Base-by-base conservation (phyloP, 1,140 invertebrate genomes). In the Solenopsis fugax region DNA sequence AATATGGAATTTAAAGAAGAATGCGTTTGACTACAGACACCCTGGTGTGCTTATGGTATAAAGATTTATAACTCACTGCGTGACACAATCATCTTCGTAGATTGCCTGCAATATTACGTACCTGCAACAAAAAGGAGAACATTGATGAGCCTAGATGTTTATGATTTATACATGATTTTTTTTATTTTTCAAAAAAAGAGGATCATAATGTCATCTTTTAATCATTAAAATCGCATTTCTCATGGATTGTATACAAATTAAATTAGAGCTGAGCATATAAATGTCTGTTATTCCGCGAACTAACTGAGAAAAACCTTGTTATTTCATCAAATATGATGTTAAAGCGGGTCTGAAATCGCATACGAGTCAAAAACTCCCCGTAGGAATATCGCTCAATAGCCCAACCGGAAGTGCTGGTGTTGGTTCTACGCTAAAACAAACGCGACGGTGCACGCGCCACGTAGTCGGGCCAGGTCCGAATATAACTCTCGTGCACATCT, bases 361-460 rank as follows among this genome's bases (percentile, higher is more conserved):
- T 12, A 9, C 12, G 1, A 5, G 13, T 29, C 16, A 67, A 34
- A 41, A 54, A 54, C 16, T 69, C 1, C 48, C 45, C 45, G 12
- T 12, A n/a, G 5, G 21, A 48, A 45, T 72, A 58, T 56, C 37
- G 52, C 37, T 71, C 64, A 6, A 45, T 12, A 69, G 56, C 60
- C 48, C 50, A 72, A 52, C 85, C 91, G 90, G 91, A 91, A 90
- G 88, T 65, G 78, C 29, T 71, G 58, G 65, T 89, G 89, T 91
- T 90, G 85, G 86, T 87, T 89, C 69, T 81, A 87, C 67, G 85
- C 73, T 88, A 78, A 75, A 73, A 81, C 58, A 75, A 87, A 60
- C 34, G 71, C 54, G 62, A 48, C 9, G 13, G 18, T 76, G 54
- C 65, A 82, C 85, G 89, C 86, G 72, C 81, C 73, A 75, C 21